Evolutionary conservation across 2,888 invertebrate genomes (phyloP), one percentile per base, ranked within the genome.

Genomic region (Nephrotoma guestfalica): DNA sequence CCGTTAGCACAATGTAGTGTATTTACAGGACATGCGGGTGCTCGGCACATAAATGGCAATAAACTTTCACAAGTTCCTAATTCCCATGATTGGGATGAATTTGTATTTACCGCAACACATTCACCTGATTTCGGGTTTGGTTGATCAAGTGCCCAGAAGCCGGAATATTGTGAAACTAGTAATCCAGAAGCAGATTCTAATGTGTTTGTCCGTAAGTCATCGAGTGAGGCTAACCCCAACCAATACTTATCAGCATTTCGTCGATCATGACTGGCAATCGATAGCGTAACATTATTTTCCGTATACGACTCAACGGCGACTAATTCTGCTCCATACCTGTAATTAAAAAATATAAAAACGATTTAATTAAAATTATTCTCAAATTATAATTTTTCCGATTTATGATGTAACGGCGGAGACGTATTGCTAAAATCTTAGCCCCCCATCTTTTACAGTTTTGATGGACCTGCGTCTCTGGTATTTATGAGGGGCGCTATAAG

Each of bases 1-100:
- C 98, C 97, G 91, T 98, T 98, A 88, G 97, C 96, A 92, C 98
- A 98, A 91, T 97, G 97, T 92, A 96, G 95, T 86, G 97, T 96
- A 90, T 97, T 97, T 94, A 92, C 93, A 86, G 98, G 97, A 91
- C 98, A 99, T 86, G 98, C 98, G 88, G 94, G 94, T 41, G 97
- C 94, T 90, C 96, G 94, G 90, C 99, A 99, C 94, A 98, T 96
- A 91, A 99, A 99, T 41, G 98, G 98, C 89, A 98, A 93, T 86
- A 99, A 93, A 86, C 96, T 96, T 93, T 98, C 98, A 91, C 99
- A 99, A 43, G 98, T 97, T 87, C 97, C 97, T 87, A 99, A 93
- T 90, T 97, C 96, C 99, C 99, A 99, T 87, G 97, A 97, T 92
- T 98, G 97, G 86, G 94, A 92, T 88, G 93, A 93, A n/a, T 90